Evolutionary conservation across 2,113 vertebrate genomes (phyloP), one percentile per base, ranked within the genome.

Genomic region (Salvator merianae): DNA sequence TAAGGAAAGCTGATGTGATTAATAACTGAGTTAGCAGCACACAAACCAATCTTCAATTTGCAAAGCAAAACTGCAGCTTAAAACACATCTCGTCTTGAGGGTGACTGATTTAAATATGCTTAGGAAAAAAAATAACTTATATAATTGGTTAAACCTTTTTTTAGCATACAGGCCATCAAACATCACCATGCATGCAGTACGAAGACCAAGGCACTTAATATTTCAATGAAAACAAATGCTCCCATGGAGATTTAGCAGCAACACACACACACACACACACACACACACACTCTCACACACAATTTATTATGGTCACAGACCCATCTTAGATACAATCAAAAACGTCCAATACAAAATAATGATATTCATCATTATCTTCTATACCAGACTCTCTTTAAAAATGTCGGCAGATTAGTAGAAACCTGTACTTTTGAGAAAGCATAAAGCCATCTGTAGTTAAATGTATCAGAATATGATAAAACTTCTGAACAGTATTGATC

Each of bases 1-100:
- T 68, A 79, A 36, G 79, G 59, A 88, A 84, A 40, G 87, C 79
- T 30, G 83, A 86, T 88, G 70, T 86, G 69, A 92, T 91, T 92
- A 92, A 92, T 76, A 26, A n/a, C 66, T 9, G 66, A 5, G 32
- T 69, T 82, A 86, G 59, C 20, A n/a, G 16, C 86, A 0, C 38
- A 76, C 73, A 10, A 22, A 10, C 16, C 87, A 81, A 73, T 86
- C 86, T 73, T 77, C 32, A 70, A 68, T 34, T 16, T 84, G 78
- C 32, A 82, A 81, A 86, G 3, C 3, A 38, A 77, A 18, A 89
- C 1, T 20, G 71, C 2, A 84, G 76, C 40, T 1, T 53, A 84
- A 89, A 89, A 55, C 50, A 68, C 75, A 59, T 80, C 72, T 62
- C 77, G 34, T 16, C 20, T 59, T 73, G 4, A 34, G n/a, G 13